Evolutionary conservation across 2,113 vertebrate species (phyloP), one percentile per base, ranked within the genome.

Genomic region (Uropsilus gracilis): DNA sequence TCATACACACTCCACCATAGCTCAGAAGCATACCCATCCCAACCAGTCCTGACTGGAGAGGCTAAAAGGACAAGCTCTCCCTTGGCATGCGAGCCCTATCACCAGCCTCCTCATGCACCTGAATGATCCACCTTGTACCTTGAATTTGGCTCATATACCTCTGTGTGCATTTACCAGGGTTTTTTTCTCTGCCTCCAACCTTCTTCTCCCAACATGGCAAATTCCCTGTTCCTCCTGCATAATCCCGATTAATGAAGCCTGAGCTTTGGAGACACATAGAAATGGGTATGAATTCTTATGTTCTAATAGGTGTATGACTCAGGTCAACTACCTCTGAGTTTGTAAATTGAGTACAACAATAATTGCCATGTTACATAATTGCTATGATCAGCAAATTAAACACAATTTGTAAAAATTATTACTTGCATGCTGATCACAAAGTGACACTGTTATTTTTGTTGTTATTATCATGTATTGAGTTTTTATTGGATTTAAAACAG

Each of bases 351-450:
- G 46, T 77, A 86, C 59, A 72, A 80, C 44, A 90, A 86, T 94
- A 95, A 95, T 93, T 91, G 68, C 44, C 63, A 64, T 76, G 42
- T 71, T 90, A 55, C 66, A 12, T 89, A 91, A 86, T 92, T 90
- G 76, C 37, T 80, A 26, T 80, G 64, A 96, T 96, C 83, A 95
- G 20, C 59, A 81, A 63, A 87, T 95, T 90, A 91, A 93, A 71
- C 63, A 59, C 2, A 76, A 28, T 92, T 96, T 90, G 66, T 0
- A 53, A 87, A 94, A 95, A 88, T 75, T 77, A 77, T 95, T 91
- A 64, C 34, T 76, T 63, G 61, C 86, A 63, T 69, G 44, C 64
- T 93, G 85, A 91, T 75, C 80, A 91, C 16, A 34, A n/a, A 12
- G 39, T 81, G 53, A 72, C 75, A 92, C 82, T 68, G 30, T 81